Conservation (phyloP, 2,113 vertebrate genomes). For the Mohoua ochrocephala region DNA sequence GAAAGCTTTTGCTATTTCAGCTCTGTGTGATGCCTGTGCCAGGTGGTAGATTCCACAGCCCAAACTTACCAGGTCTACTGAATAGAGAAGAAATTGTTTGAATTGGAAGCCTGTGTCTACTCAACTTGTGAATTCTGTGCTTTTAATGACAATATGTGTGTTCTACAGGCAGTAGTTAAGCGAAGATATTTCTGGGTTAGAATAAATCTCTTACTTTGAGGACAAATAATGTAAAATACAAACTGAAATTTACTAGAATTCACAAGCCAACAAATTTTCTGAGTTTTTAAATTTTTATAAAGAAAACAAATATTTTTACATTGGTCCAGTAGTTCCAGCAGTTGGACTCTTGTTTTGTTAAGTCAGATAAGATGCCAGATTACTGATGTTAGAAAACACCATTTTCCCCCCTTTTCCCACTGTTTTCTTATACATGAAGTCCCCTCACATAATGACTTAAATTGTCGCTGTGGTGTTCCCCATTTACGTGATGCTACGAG, state of each 20-base stretch:
- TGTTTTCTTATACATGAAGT: neutral
- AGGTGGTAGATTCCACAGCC: neutral
- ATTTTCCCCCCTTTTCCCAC: neutral
- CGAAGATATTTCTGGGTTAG: neutral
- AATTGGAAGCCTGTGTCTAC: accelerated
- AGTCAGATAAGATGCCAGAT: neutral
- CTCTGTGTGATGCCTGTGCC: neutral
- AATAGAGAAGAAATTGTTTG: neutral
- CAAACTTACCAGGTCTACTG: neutral
- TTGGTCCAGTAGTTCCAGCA: neutral
- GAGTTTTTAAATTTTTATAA: neutral
- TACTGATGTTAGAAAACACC: neutral
- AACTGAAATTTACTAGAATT: neutral
- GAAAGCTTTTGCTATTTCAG: neutral
- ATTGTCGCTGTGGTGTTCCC: neutral
- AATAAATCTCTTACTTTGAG: neutral
- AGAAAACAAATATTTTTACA: neutral
- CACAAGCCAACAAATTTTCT: neutral
- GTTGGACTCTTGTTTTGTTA: neutral
- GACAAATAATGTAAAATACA: neutral
- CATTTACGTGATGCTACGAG: neutral
- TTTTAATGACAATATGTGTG: neutral
- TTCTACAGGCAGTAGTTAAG: neutral
- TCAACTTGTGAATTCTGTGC: neutral
- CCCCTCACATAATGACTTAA: accelerated